A percentile compares a stretch with the other conserved stretches of the same genome.
Conservation (phyloP, 2,113 vertebrate species). For the Campylomormyrus tamandua region DNA sequence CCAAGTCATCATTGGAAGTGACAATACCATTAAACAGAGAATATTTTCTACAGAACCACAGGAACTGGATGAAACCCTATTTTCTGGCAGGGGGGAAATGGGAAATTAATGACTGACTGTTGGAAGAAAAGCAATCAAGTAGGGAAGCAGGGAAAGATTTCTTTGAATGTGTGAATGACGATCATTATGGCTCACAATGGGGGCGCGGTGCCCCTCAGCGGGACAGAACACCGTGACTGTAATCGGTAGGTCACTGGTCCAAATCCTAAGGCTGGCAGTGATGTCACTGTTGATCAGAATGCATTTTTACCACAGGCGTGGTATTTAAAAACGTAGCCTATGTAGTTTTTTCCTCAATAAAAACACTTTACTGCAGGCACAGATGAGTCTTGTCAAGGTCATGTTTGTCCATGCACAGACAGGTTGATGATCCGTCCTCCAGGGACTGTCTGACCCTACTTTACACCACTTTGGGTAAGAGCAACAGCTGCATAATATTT, state of each 20-base stretch:
- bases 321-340: not conserved
- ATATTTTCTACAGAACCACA: not conserved
- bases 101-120: not conserved
- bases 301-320: not conserved
- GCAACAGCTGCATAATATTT: not conserved
- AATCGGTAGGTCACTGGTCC: not conserved
- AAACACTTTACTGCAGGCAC: not conserved
- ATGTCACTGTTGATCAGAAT: not conserved
- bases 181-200: not conserved
- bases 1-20: not conserved
- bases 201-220: not conserved
- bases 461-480: not conserved
- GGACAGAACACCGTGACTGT: not conserved
- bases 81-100: not conserved
- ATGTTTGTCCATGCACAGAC: not conserved
- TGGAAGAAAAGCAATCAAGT: not conserved
- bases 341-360: not conserved
- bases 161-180: not conserved
- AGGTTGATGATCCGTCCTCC: not conserved
- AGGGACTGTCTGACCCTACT: not conserved
- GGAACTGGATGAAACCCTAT: not conserved
- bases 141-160: not conserved
- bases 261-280: not conserved
- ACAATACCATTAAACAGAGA: not conserved
- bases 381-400: not conserved